Percentiles rank a stretch among this genome's conserved stretches.
Evolutionary conservation across 2,888 invertebrate species (phyloP).

Genomic region (Aproaerema taeniolella): DNA sequence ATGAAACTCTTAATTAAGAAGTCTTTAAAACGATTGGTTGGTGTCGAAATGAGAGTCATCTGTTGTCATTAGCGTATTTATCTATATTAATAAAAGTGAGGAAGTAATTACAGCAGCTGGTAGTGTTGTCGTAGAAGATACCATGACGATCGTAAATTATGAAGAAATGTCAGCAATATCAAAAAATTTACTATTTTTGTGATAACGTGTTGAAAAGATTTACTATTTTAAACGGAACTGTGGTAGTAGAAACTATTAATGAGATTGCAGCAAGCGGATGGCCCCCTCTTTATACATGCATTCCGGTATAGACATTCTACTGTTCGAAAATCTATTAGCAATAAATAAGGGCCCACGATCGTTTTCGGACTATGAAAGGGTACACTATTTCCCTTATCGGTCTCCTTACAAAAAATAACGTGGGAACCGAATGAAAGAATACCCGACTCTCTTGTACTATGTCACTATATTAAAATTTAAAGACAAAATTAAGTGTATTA

Average conservation of each 20-base stretch:
- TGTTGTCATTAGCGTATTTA: constrained; percentile 4
- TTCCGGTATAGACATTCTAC: constrained; percentile 48
- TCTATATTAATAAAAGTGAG: constrained; percentile 5
- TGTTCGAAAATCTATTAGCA: constrained; percentile 69
- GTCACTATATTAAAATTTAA: constrained; percentile 51
- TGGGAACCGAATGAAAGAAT: constrained; percentile 69
- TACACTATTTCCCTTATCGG: constrained; percentile 71
- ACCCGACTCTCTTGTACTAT: constrained; percentile 60
- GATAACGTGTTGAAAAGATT: background rate
- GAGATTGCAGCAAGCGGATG: constrained; percentile 36
- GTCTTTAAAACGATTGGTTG: background rate
- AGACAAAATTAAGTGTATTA: constrained; percentile 37
- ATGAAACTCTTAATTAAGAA: constrained; percentile 6
- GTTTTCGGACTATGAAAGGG: constrained; percentile 68
- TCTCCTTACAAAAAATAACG: constrained; percentile 66
- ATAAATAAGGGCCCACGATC: constrained; percentile 68
- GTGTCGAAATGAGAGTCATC: constrained; percentile 2
- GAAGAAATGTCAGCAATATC: background rate
- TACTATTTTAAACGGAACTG: too few relatives aligned
- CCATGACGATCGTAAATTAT: constrained; percentile 5
- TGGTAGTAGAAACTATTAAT: constrained; percentile 12
- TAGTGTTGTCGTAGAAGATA: constrained; percentile 1
- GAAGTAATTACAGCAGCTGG: constrained; percentile 3
- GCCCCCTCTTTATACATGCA: constrained; percentile 52
- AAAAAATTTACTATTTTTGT: background rate